phyloP scores from a whole-genome alignment of 2,113 vertebrate species.

The Callionymus lyra region DNA sequence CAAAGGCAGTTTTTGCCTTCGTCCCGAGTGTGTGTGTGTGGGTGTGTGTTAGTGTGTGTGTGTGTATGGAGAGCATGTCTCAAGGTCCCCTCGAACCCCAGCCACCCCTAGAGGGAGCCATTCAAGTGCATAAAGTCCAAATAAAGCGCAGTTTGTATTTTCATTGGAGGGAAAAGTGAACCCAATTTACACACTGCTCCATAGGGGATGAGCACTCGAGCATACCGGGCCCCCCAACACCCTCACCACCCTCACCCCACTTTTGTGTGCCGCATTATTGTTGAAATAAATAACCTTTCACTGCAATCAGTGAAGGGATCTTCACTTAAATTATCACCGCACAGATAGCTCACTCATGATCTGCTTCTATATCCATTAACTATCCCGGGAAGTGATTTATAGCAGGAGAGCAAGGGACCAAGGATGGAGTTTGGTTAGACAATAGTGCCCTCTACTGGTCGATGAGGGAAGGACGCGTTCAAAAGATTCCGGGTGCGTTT shows the following conservation, averaged over 20 bases:
- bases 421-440: slow-evolving; percentile 48
- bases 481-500: too few species aligned
- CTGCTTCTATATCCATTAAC: slow-evolving; percentile 74
- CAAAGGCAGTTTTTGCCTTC: too few species aligned
- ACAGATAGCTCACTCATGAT: slow-evolving; percentile 76
- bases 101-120: slow-evolving; percentile 53
- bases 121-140: slow-evolving; percentile 66
- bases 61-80: slow-evolving; percentile 45
- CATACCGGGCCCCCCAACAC: slow-evolving; percentile 65
- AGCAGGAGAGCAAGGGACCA: slow-evolving; percentile 49
- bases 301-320: slow-evolving; percentile 71
- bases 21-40: too few species aligned
- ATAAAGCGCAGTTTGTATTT: slow-evolving; percentile 67
- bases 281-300: slow-evolving; percentile 79
- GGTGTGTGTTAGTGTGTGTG: too few species aligned
- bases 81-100: slow-evolving; percentile 33
- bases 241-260: slow-evolving; percentile 63
- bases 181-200: slow-evolving; percentile 67
- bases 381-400: slow-evolving; percentile 74
- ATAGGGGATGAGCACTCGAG: slow-evolving; percentile 65
- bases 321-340: slow-evolving; percentile 74
- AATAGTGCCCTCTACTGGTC: slow-evolving; percentile 73
- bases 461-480: too few species aligned
- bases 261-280: slow-evolving; percentile 70
- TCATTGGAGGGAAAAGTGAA: slow-evolving; percentile 66